A percentile compares a stretch with the other conserved stretches of the same genome.
phyloP scores from a whole-genome alignment of 2,888 invertebrate genomes.

The Parascotia fuliginaria region DNA sequence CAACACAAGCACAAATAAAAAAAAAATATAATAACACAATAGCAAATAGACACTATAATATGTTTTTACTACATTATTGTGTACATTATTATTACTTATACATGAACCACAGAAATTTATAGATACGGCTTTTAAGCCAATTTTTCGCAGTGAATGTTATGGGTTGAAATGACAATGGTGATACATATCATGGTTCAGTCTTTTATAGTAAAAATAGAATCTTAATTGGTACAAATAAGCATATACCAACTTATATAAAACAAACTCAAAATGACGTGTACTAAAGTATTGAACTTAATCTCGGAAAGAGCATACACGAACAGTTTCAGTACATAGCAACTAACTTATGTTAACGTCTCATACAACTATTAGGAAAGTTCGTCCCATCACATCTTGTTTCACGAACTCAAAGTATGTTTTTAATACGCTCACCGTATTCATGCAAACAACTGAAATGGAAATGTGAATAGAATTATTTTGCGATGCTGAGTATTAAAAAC shows the following conservation, averaged over 20 bases:
- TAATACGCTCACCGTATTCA: constrained; percentile 42
- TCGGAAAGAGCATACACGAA: not conserved
- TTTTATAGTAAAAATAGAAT: not conserved
- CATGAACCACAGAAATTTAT: too few species aligned
- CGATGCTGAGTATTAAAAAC: constrained; percentile 44
- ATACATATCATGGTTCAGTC: not conserved
- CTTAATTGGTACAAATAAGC: not conserved
- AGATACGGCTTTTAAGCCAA: too few species aligned
- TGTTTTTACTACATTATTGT: too few species aligned
- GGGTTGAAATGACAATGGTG: too few species aligned
- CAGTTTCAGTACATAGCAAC: constrained; percentile 15
- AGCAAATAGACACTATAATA: too few species aligned
- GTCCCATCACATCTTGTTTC: constrained; percentile 32
- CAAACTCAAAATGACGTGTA: not conserved
- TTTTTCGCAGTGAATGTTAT: too few species aligned
- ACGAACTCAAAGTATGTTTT: constrained; percentile 40
- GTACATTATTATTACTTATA: too few species aligned
- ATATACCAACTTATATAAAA: not conserved
- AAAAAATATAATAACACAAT: too few species aligned
- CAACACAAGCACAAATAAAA: too few species aligned
- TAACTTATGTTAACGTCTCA: constrained; percentile 34
- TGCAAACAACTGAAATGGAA: constrained; percentile 43
- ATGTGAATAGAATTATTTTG: constrained; percentile 43
- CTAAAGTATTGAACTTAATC: not conserved
- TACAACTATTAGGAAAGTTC: constrained; percentile 37